phyloP scores from a whole-genome alignment of 2,888 invertebrate species.

The Mimumesa dahlbomi region DNA sequence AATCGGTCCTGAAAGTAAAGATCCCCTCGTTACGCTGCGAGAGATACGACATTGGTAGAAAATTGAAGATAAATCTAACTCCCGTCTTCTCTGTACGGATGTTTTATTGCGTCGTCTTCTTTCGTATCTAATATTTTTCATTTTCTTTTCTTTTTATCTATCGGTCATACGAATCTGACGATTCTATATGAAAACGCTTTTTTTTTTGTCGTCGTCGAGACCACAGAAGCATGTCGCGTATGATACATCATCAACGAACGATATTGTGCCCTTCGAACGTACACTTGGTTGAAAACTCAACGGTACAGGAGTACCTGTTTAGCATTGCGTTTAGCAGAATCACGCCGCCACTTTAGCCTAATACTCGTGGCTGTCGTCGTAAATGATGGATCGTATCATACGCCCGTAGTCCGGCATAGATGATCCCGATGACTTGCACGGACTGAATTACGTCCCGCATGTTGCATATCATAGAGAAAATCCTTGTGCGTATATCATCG shows the following conservation, averaged over 20 bases:
- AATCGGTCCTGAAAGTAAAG: slow-evolving; percentile 60
- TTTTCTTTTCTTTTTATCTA: slow-evolving; percentile 9
- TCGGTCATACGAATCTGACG: not conserved
- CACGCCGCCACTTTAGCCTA: slow-evolving; percentile 74
- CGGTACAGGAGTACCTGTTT: slow-evolving; percentile 62
- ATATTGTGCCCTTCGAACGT: slow-evolving; percentile 11
- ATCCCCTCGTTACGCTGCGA: slow-evolving; percentile 47
- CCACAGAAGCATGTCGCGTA: not conserved
- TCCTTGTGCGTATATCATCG: slow-evolving; percentile 65
- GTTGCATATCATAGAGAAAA: slow-evolving; percentile 72
- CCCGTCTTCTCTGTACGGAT: slow-evolving; percentile 38
- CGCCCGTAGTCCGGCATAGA: slow-evolving; percentile 57
- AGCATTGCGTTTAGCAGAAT: slow-evolving; percentile 74
- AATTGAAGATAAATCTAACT: slow-evolving; percentile 62
- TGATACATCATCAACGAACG: slow-evolving; percentile 2
- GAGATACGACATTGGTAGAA: slow-evolving; percentile 60
- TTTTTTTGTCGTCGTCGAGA: not conserved
- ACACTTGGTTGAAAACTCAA: slow-evolving; percentile 17
- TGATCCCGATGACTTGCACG: slow-evolving; percentile 78
- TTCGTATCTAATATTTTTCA: slow-evolving; percentile 18
- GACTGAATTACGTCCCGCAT: slow-evolving; percentile 76
- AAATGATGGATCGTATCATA: slow-evolving; percentile 74
- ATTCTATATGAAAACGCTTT: not conserved
- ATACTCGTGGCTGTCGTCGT: slow-evolving; percentile 73
- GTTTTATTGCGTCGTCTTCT: slow-evolving; percentile 34